Conservation (phyloP, 1,140 invertebrate species). For the Kradibia gibbosae region DNA sequence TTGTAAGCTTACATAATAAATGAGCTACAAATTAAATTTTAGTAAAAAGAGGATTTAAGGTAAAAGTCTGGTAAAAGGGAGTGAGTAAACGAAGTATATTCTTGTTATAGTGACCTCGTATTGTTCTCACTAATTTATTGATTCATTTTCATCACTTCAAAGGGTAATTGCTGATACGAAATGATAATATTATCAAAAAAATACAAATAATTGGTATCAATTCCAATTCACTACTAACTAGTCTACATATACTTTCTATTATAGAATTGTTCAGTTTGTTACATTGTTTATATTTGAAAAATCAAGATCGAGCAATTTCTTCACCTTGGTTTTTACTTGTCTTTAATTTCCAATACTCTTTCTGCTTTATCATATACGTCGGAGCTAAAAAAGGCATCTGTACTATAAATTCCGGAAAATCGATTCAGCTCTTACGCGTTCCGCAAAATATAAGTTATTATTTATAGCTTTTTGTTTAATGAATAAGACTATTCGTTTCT, state of each 20-base stretch:
- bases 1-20: neutral
- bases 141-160: neutral
- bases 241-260: too few relatives aligned
- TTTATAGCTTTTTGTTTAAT: slow-evolving; percentile 59
- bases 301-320: too few relatives aligned
- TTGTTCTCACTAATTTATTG: slow-evolving; percentile 16
- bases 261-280: too few relatives aligned
- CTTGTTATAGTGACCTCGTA: too few relatives aligned
- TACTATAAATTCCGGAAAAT: slow-evolving; percentile 53
- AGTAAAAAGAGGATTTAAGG: neutral
- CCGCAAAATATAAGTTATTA: slow-evolving; percentile 55
- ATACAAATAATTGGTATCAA: too few relatives aligned
- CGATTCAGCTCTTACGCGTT: slow-evolving; percentile 29
- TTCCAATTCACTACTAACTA: too few relatives aligned
- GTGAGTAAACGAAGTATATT: too few relatives aligned
- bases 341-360: too few relatives aligned
- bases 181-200: too few relatives aligned
- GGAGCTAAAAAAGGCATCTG: slow-evolving; percentile 38
- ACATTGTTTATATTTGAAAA: too few relatives aligned
- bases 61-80: neutral
- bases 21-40: neutral
- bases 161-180: neutral
- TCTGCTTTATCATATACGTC: neutral
- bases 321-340: too few relatives aligned
- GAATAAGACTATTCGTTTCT: slow-evolving; percentile 57